A percentile compares a stretch with the other conserved stretches of the same genome.
These are phyloP conservation scores for Paedocypris micromegethes DNA, from an alignment of 2,797 vertebrate genomes.

Conservation along the genomic window DNA sequence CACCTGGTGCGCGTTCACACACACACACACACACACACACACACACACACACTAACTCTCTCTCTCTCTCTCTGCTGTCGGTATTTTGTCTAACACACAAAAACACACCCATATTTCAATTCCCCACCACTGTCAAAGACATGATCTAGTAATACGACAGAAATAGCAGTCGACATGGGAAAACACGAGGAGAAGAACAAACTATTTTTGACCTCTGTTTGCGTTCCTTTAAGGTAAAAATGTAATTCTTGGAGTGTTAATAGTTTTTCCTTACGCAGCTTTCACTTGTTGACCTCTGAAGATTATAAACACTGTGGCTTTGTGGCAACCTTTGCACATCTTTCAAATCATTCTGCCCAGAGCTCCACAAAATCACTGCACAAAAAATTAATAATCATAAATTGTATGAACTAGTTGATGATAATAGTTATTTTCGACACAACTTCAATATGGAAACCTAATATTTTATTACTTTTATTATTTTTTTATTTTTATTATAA, in stretches of 20 bases:
- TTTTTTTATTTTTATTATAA: too few species aligned
- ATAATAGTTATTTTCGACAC: too few species aligned
- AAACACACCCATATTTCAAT: slow-evolving; percentile 16
- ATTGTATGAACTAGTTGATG: too few species aligned
- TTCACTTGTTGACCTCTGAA: not conserved
- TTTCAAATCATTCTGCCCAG: too few species aligned
- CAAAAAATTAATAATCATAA: too few species aligned
- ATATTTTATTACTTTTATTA: too few species aligned
- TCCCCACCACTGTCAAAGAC: slow-evolving; percentile 11
- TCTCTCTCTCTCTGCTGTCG: slow-evolving; percentile 8
- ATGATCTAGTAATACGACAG: slow-evolving; percentile 66
- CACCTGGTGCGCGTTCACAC: slow-evolving; percentile 48
- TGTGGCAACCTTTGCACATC: too few species aligned
- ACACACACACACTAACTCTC: slow-evolving; percentile 38
- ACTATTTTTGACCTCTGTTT: slow-evolving; percentile 41
- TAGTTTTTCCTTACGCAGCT: not conserved
- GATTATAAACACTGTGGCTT: too few species aligned
- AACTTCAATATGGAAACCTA: too few species aligned
- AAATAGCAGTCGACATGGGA: slow-evolving; percentile 65
- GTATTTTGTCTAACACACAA: slow-evolving; percentile 24
- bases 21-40: slow-evolving; percentile 25
- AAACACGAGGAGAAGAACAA: slow-evolving; percentile 53
- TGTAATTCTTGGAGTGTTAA: not conserved
- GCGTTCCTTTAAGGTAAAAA: slow-evolving; percentile 48
- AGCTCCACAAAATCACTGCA: too few species aligned